Base-by-base conservation (phyloP, 2,797 vertebrate genomes). In the Coccyzus lansbergi region DNA sequence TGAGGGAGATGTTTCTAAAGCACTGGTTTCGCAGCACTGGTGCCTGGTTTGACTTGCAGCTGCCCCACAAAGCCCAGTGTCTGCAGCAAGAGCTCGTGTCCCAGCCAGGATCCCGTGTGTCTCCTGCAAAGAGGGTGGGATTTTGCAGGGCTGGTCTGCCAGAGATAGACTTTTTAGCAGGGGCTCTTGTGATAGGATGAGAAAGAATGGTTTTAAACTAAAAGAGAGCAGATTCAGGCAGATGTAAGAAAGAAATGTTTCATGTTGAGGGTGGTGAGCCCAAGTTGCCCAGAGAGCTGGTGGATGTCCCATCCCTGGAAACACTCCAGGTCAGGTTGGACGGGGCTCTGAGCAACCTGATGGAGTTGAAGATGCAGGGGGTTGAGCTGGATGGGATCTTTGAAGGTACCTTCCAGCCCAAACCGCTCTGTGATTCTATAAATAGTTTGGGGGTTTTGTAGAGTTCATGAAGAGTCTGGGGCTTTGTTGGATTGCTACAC, bases 321-420 rank as follows among this genome's bases (percentile, higher is more conserved):
- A 22, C 15, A 9, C 13, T 10, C 17, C 1, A 6, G 51, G 34
- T 1, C 34, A n/a, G 79, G 51, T 1, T 83, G 64, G 64, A 13
- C 0, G 2, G 8, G 64, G 36, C 28, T 83, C 8, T 51, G 56
- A 51, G 36, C 56, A 20, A 13, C 48, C 29, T 15, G 48, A 0
- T 28, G 7, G 1, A 1, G 42, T 10, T 34, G 71, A 1, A 19
- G 42, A n/a, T 63, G 70, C 29, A 42, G 16, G 44, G 46, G 7
- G 14, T 6, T 22, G 63, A 1, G 3, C 2, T 21, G 3, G 34
- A 1, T 19, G 33, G 0, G 1, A 44, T 18, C 6, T 49, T 10
- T 10, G 8, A 17, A 9, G 24, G 48, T 34, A 18, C 25, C 64
- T 78, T 42, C 56, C 52, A 7, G 4, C 14, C 15, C 64, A 49